These are phyloP conservation scores for Nylanderia fulva DNA, from an alignment of 1,140 invertebrate species.

Conservation along the genomic window DNA sequence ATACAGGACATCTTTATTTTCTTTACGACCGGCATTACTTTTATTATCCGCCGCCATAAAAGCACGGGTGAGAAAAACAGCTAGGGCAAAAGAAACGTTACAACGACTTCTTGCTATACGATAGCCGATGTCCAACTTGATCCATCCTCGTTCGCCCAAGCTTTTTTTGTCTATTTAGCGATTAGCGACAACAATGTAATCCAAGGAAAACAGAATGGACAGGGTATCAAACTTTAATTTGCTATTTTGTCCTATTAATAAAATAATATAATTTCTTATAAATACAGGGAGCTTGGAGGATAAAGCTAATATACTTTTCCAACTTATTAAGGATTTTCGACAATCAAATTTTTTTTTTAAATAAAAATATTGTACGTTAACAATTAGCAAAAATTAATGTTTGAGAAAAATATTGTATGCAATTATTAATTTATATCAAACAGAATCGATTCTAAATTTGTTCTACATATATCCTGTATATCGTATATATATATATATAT, in stretches of 20 bases:
- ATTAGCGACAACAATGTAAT: conserved; percentile 34
- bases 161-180: not conserved
- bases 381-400: not conserved
- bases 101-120: conserved; percentile 11
- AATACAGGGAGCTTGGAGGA: not conserved
- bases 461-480: not conserved
- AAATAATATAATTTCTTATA: not conserved
- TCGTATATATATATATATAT: not conserved
- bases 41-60: conserved; percentile 75
- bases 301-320: not conserved
- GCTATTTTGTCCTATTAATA: not conserved
- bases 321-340: not conserved
- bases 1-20: conserved; percentile 65
- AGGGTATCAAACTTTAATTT: conserved; percentile 17
- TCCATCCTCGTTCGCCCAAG: not conserved
- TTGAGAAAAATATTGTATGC: not conserved
- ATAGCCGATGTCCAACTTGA: conserved; percentile 18
- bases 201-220: not conserved
- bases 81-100: conserved; percentile 35
- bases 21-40: conserved; percentile 80
- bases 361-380: not conserved
- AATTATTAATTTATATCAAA: not conserved
- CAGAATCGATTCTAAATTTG: not conserved
- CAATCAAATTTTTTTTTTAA: not conserved
- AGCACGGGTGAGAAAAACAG: conserved; percentile 61